Evolutionary conservation across 2,797 vertebrate species (phyloP).

Genomic region (Channallabes apus): DNA sequence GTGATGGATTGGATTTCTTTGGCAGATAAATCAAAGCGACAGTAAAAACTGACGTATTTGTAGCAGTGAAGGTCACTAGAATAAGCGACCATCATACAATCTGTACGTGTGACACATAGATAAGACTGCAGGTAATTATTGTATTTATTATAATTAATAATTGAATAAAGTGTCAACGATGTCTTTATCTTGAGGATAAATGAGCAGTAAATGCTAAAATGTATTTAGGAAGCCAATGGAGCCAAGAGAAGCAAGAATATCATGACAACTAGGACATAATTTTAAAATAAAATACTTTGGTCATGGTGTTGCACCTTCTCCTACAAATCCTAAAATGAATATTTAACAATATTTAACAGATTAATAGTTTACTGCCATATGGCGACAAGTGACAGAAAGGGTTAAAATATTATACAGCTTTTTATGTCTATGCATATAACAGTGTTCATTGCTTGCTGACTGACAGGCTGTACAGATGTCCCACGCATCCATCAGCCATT

Average conservation of each 20-base stretch:
- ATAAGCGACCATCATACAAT: not conserved
- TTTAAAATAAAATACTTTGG: too few relatives aligned
- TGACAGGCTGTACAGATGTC: not conserved
- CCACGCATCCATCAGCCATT: not conserved
- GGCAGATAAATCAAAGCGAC: slow-evolving; percentile 10
- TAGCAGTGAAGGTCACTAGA: slow-evolving; percentile 8
- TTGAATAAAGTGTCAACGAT: not conserved
- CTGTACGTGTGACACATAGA: not conserved
- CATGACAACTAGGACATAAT: too few relatives aligned
- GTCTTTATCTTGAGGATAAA: not conserved
- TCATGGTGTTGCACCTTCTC: too few relatives aligned
- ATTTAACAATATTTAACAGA: too few relatives aligned
- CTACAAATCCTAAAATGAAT: too few relatives aligned
- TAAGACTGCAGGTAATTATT: not conserved
- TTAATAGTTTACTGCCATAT: too few relatives aligned
- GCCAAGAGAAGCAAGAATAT: not conserved
- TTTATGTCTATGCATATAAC: not conserved
- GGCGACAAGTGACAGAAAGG: too few relatives aligned
- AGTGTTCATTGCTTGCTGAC: not conserved
- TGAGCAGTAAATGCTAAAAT: not conserved
- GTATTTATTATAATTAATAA: not conserved
- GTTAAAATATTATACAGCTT: not conserved
- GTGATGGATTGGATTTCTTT: slow-evolving; percentile 2
- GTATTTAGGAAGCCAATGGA: not conserved
- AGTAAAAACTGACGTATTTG: not conserved